These are phyloP conservation scores for Phoebastria nigripes DNA, from an alignment of 2,797 vertebrate genomes.

Conservation along the genomic window DNA sequence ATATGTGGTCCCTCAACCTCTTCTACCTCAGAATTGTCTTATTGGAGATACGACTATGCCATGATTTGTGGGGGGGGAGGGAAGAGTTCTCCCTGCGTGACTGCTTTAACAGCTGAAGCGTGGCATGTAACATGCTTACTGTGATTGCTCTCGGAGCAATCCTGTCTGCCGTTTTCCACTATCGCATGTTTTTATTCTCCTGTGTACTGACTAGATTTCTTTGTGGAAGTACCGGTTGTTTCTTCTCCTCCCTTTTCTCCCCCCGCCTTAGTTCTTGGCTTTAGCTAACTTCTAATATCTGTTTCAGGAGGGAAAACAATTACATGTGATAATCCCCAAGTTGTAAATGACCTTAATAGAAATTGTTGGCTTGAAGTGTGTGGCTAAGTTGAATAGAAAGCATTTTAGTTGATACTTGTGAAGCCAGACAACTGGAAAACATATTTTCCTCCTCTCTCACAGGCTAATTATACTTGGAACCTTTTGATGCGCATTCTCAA, in stretches of 20 bases:
- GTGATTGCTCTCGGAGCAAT: not conserved
- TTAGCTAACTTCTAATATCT: not conserved
- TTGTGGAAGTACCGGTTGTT: not conserved
- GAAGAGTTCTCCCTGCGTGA: not conserved
- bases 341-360: not conserved
- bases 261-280: not conserved
- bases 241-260: too few species aligned
- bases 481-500: not conserved
- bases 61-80: not conserved
- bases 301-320: not conserved
- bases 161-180: not conserved
- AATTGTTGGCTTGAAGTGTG: not conserved
- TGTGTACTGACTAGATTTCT: not conserved
- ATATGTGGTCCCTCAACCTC: not conserved
- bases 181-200: not conserved
- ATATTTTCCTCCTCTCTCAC: not conserved
- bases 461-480: not conserved
- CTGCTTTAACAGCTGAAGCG: not conserved
- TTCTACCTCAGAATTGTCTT: not conserved
- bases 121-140: accelerated
- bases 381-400: not conserved
- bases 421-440: not conserved
- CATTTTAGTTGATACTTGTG: not conserved
- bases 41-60: accelerated
- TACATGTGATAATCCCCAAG: not conserved